These are phyloP conservation scores for Limnodromus scolopaceus DNA, from an alignment of 2,797 vertebrate genomes.

Conservation along the genomic window DNA sequence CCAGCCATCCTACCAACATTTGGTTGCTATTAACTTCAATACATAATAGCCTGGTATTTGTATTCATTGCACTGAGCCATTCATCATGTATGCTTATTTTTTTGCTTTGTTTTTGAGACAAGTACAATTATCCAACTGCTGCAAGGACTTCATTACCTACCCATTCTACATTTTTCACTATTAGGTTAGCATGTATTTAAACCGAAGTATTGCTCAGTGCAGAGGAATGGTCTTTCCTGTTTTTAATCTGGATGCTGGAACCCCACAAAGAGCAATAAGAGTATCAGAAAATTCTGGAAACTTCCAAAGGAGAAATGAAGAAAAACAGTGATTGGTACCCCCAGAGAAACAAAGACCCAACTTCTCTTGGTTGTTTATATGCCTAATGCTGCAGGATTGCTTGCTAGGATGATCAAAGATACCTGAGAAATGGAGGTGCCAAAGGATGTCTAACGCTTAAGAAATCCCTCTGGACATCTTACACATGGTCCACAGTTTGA, in stretches of 20 bases:
- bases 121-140: conserved; percentile 4
- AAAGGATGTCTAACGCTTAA: neutral
- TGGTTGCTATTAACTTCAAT: conserved; percentile 63
- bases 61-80: conserved; percentile 34
- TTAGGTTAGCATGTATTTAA: neutral
- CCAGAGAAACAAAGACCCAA: neutral
- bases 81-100: neutral
- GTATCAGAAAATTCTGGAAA: neutral
- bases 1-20: conserved; percentile 48
- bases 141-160: conserved; percentile 5
- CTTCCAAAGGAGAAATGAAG: neutral
- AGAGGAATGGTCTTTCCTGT: neutral
- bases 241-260: neutral
- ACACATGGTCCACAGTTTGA: neutral
- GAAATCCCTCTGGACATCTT: neutral
- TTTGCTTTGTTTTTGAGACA: neutral
- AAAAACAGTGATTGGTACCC: neutral
- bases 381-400: neutral
- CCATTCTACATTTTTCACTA: conserved; percentile 1
- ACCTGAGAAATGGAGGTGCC: neutral
- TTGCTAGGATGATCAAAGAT: neutral
- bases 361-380: neutral
- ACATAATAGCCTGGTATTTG: conserved; percentile 51
- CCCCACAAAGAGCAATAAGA: neutral
- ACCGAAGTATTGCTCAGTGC: neutral